Evolutionary conservation across 35 echinoderm and acorn worm species (phyloP), one percentile per base, ranked within the genome.

Genomic region (Ophioderma brevispina): DNA sequence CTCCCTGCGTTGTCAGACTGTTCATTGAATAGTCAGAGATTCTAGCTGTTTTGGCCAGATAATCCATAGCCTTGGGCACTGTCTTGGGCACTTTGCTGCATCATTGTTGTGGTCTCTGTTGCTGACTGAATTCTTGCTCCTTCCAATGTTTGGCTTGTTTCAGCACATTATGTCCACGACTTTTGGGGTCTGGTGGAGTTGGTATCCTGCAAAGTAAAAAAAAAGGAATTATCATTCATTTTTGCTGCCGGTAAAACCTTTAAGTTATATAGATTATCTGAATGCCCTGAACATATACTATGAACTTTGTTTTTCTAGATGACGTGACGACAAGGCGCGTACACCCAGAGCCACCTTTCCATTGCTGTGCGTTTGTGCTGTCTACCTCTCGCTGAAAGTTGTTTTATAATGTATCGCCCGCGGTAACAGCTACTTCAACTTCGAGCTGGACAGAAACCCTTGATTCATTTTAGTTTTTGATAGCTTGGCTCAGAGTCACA

Each of bases 141-240:
- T 84, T 38, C 78, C 33, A 78, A 17, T 64, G 64, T 35, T n/a
- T 79, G 64, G 33, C 64, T 79, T 21, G 63, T n/a, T 50, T 86
- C 92, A 39, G 92, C 55, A n/a, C n/a, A 40, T 88, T 93, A 84
- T 93, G 92, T n/a, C 92, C 92, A 93, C 23, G 92, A 93, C 36
- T 93, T 88, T 19, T n/a, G n/a, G n/a, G 92, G 92, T 85, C 92
- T 93, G 1, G 91, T 43, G 32, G 79, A 84, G 23, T 52, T 87
- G 76, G 32, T 31, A n/a, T n/a, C 40, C 49, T 85, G 83, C 31
- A 85, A 36, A 59, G 28, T 28, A 76, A 38, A 64, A 63, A 55
- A 82, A 64, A 82, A 81, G 39, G 35, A 80, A 79, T 70, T 70
- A 70, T 25, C 15, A 25, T 13, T 70, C n/a, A 70, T 6, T 70